Conservation (phyloP, 1,140 invertebrate genomes). For the Rhopalosiphum maidis region DNA sequence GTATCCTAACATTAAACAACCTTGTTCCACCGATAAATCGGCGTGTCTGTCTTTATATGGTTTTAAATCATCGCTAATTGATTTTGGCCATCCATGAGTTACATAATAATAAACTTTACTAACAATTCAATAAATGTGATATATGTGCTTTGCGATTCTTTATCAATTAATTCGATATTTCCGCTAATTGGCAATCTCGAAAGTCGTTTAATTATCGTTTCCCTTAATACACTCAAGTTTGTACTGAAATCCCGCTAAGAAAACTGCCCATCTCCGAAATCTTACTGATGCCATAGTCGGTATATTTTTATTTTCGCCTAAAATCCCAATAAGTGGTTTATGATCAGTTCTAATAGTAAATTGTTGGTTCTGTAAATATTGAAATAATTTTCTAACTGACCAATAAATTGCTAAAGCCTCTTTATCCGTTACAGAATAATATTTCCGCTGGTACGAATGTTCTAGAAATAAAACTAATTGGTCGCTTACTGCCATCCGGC, state of each 20-base stretch:
- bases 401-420: conserved; percentile 65
- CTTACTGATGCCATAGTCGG: neutral
- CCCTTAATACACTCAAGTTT: neutral
- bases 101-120: no score
- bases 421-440: conserved; percentile 65
- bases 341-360: conserved; percentile 65
- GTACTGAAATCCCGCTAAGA: neutral
- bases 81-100: no score
- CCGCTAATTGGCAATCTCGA: neutral
- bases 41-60: neutral
- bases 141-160: no score
- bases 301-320: neutral
- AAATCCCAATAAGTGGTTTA: conserved; percentile 17
- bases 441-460: conserved; percentile 62
- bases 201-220: neutral
- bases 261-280: neutral
- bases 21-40: neutral
- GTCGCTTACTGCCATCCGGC: conserved; percentile 61
- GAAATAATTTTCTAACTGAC: conserved; percentile 65
- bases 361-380: conserved; percentile 64
- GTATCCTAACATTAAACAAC: neutral
- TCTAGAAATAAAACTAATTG: conserved; percentile 65
- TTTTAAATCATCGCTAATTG: neutral
- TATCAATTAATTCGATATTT: no score
- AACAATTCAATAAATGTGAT: no score